A percentile compares a stretch with the other conserved stretches of the same genome.
Evolutionary conservation across 1,140 invertebrate species (phyloP).

Genomic region (Littorina saxatilis): DNA sequence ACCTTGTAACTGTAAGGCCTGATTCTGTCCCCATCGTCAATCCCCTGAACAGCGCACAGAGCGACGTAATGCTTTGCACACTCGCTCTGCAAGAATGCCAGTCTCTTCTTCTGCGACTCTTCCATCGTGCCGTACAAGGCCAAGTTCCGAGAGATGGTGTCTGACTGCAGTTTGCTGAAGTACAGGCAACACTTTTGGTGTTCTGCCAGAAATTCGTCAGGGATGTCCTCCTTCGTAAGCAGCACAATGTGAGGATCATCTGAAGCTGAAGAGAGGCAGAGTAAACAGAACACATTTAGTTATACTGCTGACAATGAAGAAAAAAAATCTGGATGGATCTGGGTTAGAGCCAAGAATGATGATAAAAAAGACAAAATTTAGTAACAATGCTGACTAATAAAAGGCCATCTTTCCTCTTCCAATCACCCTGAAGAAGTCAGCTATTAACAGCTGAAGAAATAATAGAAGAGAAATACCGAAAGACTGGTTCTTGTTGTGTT

Average conservation of each 20-base stretch:
- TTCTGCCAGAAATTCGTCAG: conserved; percentile 82
- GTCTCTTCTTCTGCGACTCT: not conserved
- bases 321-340: too few relatives aligned
- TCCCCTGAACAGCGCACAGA: conserved; percentile 32
- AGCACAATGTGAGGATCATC: conserved; percentile 71
- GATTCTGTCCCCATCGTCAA: conserved; percentile 39
- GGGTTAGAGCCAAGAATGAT: too few relatives aligned
- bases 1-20: not conserved
- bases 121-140: conserved; percentile 44
- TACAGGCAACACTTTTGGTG: conserved; percentile 79
- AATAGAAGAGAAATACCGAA: too few relatives aligned
- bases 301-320: not conserved
- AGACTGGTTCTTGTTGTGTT: too few relatives aligned
- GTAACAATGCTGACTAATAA: too few relatives aligned
- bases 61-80: conserved; percentile 48
- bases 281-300: too few relatives aligned
- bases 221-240: conserved; percentile 81
- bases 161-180: conserved; percentile 59
- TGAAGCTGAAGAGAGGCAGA: not conserved
- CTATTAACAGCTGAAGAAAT: too few relatives aligned
- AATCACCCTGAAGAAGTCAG: too few relatives aligned
- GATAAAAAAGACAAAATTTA: too few relatives aligned
- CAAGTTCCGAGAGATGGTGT: conserved; percentile 65
- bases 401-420: too few relatives aligned
- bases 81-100: conserved; percentile 44